A percentile compares a stretch with the other conserved stretches of the same genome.
These are phyloP conservation scores for Nesidiocoris tenuis DNA, from an alignment of 2,888 invertebrate genomes.

Conservation along the genomic window DNA sequence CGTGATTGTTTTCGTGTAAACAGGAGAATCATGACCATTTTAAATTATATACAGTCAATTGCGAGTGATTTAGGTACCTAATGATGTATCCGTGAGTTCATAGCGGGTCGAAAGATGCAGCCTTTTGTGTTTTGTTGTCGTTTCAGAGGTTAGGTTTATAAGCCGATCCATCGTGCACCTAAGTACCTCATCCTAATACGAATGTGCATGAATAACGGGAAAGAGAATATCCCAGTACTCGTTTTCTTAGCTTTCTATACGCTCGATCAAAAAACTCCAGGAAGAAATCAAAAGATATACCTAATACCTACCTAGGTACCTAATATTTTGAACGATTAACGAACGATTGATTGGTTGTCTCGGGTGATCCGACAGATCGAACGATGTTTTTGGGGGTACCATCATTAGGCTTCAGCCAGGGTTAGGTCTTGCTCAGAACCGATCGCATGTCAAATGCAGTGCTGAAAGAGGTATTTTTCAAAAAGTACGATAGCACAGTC, in stretches of 20 bases:
- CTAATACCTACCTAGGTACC: too few species aligned
- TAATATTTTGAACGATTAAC: too few species aligned
- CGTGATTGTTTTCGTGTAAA: too few species aligned
- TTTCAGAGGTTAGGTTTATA: conserved; percentile 15
- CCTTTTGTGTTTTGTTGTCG: conserved; percentile 6
- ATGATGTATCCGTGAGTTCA: conserved; percentile 21
- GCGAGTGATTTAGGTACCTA: conserved; percentile 14
- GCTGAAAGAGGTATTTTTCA: too few species aligned
- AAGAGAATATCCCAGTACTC: conserved; percentile 3
- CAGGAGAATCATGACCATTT: too few species aligned
- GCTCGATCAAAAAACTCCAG: neutral
- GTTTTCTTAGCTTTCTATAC: neutral
- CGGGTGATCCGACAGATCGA: too few species aligned
- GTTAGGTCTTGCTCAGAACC: too few species aligned
- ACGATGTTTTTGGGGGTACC: too few species aligned
- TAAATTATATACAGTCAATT: conserved; percentile 7
- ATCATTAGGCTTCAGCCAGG: too few species aligned
- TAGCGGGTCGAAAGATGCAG: conserved; percentile 11
- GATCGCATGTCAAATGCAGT: too few species aligned
- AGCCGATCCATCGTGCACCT: conserved; percentile 42
- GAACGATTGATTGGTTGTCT: too few species aligned
- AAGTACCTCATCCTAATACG: conserved; percentile 37
- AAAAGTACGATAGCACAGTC: too few species aligned
- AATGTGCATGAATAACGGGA: conserved; percentile 9
- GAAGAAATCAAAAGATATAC: neutral